phyloP scores from a whole-genome alignment of 2,888 invertebrate genomes.

The Taphrorychus bicolor region DNA sequence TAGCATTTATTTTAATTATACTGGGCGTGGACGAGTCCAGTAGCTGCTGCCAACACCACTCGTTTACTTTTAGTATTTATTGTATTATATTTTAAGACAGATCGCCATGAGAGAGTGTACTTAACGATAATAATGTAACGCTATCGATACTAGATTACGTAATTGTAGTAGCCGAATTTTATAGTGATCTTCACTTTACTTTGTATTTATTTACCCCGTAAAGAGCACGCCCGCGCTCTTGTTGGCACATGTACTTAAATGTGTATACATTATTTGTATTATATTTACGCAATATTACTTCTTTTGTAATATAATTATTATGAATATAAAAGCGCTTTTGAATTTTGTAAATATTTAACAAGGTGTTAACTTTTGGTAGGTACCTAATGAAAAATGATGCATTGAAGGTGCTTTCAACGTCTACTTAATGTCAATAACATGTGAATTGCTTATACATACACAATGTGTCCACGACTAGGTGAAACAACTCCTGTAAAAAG shows the following conservation, averaged over 20 bases:
- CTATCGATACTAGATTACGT: background rate
- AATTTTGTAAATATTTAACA: no score
- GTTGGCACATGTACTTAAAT: constrained; percentile 54
- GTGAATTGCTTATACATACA: no score
- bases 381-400: no score
- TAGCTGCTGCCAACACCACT: background rate
- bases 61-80: background rate
- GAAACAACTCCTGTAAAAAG: no score
- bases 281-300: constrained; percentile 50
- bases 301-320: constrained; percentile 56
- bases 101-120: background rate
- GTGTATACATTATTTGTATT: constrained; percentile 54
- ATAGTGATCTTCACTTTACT: background rate
- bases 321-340: background rate
- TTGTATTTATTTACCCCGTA: constrained; percentile 33
- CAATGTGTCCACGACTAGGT: no score
- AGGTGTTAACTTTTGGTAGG: no score
- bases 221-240: constrained; percentile 53
- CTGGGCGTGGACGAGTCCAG: background rate
- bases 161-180: constrained; percentile 1
- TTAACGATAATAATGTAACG: background rate
- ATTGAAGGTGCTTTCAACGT: no score
- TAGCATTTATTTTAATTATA: background rate
- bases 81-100: background rate
- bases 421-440: no score